phyloP scores from a whole-genome alignment of 2,797 vertebrate genomes.

The Phataginus tetradactyla region DNA sequence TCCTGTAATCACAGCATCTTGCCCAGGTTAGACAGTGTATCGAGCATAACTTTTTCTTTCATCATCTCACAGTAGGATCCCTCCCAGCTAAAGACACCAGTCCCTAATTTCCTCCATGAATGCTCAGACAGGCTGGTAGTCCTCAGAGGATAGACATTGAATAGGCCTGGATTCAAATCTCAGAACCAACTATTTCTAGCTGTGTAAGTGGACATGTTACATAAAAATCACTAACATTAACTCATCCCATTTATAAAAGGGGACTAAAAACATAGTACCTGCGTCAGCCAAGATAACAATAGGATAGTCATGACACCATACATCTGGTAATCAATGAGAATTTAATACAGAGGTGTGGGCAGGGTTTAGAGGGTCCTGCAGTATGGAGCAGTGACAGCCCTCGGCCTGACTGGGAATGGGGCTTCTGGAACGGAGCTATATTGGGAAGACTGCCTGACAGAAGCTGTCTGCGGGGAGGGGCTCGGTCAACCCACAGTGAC shows the following conservation, averaged over 20 bases:
- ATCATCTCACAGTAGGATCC: neutral
- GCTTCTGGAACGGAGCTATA: neutral
- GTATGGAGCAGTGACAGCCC: neutral
- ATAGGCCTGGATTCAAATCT: neutral
- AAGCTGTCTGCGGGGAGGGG: neutral
- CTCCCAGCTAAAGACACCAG: neutral
- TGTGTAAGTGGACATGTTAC: neutral
- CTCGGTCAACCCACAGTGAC: neutral
- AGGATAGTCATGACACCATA: neutral
- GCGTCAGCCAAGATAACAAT: neutral
- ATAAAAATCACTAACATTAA: neutral
- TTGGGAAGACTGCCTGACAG: neutral
- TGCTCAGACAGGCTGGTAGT: neutral
- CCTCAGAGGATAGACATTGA: neutral
- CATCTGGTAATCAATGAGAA: neutral
- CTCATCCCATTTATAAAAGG: neutral
- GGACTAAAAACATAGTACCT: neutral
- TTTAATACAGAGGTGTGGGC: neutral
- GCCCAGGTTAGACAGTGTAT: neutral
- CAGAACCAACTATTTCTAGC: neutral
- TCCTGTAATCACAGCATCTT: neutral
- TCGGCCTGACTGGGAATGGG: neutral
- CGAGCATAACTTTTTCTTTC: neutral
- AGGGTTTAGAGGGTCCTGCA: neutral
- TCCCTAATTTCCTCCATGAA: neutral